phyloP scores from a whole-genome alignment of 2,797 vertebrate species.

The Schizothorax lantsangensis region DNA sequence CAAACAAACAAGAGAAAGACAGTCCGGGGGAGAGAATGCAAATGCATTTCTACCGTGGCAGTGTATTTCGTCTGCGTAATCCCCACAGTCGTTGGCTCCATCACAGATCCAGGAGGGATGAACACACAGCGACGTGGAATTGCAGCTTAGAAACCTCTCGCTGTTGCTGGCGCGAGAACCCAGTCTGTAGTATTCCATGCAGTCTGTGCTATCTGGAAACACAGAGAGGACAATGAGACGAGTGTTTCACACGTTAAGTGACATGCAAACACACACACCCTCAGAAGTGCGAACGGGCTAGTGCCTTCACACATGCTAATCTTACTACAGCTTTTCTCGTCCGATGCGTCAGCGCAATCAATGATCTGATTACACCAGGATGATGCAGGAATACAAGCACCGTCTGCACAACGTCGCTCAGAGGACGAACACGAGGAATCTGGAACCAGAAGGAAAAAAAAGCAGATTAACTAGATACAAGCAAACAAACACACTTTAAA shows the following conservation, averaged over 20 bases:
- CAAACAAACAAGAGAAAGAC: conserved; percentile 13
- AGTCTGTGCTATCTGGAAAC: conserved; percentile 88
- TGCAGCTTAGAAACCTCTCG: conserved; percentile 90
- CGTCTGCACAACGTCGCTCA: conserved; percentile 89
- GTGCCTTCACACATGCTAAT: conserved; percentile 29
- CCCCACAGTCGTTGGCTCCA: conserved; percentile 95
- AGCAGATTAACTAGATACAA: conserved; percentile 14
- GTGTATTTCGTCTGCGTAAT: conserved; percentile 92
- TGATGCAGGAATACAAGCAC: conserved; percentile 86
- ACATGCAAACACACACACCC: conserved; percentile 53
- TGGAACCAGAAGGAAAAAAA: conserved; percentile 55
- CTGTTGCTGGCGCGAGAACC: conserved; percentile 79
- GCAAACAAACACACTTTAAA: conserved; percentile 51
- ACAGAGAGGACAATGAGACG: conserved; percentile 32
- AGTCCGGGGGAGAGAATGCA: neutral
- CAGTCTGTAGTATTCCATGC: conserved; percentile 92
- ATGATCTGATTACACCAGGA: conserved; percentile 94
- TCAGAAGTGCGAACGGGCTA: conserved; percentile 24
- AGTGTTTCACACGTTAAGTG: conserved; percentile 12
- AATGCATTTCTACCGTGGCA: conserved; percentile 79
- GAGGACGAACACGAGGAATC: conserved; percentile 77
- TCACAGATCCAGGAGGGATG: conserved; percentile 95
- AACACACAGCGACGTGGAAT: conserved; percentile 95
- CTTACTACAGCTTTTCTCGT: conserved; percentile 95
- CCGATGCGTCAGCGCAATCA: conserved; percentile 92